Base-by-base conservation (phyloP, 2,888 invertebrate genomes). In the Globia sparganii region DNA sequence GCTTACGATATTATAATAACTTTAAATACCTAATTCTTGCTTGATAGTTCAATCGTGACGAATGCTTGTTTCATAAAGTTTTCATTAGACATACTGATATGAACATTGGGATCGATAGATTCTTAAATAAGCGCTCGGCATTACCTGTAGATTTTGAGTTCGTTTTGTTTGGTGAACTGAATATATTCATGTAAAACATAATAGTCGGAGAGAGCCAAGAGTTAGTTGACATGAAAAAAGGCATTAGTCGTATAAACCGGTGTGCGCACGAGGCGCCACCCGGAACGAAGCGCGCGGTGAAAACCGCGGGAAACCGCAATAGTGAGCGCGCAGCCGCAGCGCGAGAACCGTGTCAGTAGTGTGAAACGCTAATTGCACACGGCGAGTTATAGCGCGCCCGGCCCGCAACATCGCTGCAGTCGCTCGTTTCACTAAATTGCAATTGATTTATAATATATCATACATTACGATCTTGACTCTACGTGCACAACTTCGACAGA, bases 271-370 rank as follows among this genome's bases (percentile, higher is more conserved):
- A 95, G 92, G 95, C 95, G 95, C 95, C 96, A 94, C 94, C 95
- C 96, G 96, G 96, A 96, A 96, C 96, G 96, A 92, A 91, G 95
- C 90, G 92, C 93, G 95, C 94, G 94, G 96, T 92, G 96, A 95
- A 96, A 96, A 94, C 93, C 94, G 94, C 95, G 95, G 95, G 95
- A 96, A 96, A 96, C 96, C 96, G 96, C 96, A 96, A 96, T 93
- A 93, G 93, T 91, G 91, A 93, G 90, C 93, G 92, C 92, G 89
- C 89, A 87, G 89, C 89, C 90, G 85, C 89, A 91, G 92, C 93
- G 93, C 94, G 95, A 95, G 95, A 96, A 96, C 95, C 96, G 96
- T 96, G 96, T 96, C 96, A 96, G 95, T 96, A 96, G 96, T 96
- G 96, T 96, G 95, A 95, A 96, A 95, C 94, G 94, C 94, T 96